Evolutionary conservation across 2,113 vertebrate species (phyloP).

Genomic region (Paracanthobrama guichenoti): DNA sequence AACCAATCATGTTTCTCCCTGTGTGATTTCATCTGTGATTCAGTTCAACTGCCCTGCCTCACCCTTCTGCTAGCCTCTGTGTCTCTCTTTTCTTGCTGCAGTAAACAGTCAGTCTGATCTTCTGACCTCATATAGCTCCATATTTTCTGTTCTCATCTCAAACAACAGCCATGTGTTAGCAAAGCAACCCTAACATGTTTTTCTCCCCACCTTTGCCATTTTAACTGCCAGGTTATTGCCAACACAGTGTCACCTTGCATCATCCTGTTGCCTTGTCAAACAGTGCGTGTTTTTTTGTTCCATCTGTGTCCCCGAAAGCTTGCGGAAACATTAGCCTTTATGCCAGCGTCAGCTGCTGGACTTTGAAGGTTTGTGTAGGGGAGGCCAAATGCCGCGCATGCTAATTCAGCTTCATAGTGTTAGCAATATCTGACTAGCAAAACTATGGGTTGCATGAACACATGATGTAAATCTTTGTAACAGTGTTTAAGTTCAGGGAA

Average conservation of each 20-base stretch:
- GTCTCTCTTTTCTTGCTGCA: background rate
- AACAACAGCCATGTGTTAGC: background rate
- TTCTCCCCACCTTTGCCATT: background rate
- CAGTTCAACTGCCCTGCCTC: background rate
- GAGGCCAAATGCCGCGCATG: background rate
- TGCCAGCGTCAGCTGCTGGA: background rate
- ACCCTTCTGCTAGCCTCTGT: constrained; percentile 7
- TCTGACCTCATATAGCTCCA: background rate
- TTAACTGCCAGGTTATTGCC: background rate
- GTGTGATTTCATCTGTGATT: background rate
- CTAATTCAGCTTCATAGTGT: background rate
- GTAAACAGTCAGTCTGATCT: background rate
- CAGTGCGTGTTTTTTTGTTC: constrained; percentile 9
- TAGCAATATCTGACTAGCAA: background rate
- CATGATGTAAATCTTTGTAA: too few relatives aligned
- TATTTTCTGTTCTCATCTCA: background rate
- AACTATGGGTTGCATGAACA: background rate
- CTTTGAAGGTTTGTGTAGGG: background rate
- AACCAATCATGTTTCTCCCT: background rate
- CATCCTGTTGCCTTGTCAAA: constrained; percentile 5
- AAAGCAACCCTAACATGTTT: background rate
- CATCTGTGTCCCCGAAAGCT: background rate
- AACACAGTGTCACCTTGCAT: constrained; percentile 17
- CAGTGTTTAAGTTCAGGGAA: too few relatives aligned
- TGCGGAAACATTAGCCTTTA: background rate